These are phyloP conservation scores for Mandrillus leucophaeus DNA, from an alignment of 2,113 vertebrate species.

Conservation along the genomic window DNA sequence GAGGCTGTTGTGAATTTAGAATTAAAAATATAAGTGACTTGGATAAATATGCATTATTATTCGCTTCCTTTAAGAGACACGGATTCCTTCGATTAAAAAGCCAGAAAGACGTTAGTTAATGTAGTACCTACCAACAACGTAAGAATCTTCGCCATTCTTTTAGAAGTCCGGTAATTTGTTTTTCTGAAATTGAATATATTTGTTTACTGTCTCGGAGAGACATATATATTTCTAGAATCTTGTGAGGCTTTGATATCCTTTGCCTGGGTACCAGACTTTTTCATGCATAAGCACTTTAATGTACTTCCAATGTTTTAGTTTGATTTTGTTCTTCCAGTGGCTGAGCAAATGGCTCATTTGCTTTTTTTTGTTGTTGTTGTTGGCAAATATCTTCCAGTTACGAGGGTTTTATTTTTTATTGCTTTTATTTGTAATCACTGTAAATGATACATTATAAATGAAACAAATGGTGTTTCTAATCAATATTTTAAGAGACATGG, in stretches of 20 bases:
- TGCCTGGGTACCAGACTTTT: not conserved
- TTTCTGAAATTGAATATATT: not conserved
- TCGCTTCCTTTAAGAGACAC: not conserved
- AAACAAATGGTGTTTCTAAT: not conserved
- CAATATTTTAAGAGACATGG: not conserved
- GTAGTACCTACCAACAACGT: not conserved
- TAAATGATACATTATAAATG: not conserved
- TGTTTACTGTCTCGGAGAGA: not conserved
- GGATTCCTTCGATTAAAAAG: not conserved
- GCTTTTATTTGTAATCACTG: not conserved
- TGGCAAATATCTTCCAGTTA: not conserved
- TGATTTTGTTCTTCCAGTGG: not conserved
- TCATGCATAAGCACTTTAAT: not conserved
- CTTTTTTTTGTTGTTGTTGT: not conserved
- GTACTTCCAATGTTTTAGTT: not conserved
- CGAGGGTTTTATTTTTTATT: not conserved
- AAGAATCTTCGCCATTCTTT: not conserved
- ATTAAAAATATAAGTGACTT: conserved; percentile 3
- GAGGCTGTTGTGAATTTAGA: not conserved
- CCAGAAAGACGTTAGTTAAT: not conserved
- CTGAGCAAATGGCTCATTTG: not conserved
- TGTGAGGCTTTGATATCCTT: not conserved
- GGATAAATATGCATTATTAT: not conserved
- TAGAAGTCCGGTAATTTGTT: not conserved
- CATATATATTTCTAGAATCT: not conserved